Evolutionary conservation across 2,113 vertebrate genomes (phyloP).

Genomic region (Gallinago paraguaiae): DNA sequence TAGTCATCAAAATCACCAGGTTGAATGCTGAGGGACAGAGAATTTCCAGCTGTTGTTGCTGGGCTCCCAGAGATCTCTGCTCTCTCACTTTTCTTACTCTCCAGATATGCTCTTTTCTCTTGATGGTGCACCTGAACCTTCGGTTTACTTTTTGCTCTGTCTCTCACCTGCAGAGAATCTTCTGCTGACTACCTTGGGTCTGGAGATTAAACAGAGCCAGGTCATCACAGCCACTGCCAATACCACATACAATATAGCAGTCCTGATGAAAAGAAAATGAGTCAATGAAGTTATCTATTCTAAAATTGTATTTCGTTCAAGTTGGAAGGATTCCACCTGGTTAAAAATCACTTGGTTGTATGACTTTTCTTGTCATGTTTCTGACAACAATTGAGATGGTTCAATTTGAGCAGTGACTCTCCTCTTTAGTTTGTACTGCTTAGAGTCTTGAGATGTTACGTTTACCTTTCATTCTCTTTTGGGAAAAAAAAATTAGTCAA

Average conservation of each 20-base stretch:
- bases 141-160: neutral
- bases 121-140: neutral
- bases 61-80: neutral
- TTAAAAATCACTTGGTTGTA: neutral
- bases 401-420: neutral
- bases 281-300: neutral
- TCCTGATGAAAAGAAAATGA: neutral
- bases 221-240: neutral
- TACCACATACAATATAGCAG: neutral
- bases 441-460: neutral
- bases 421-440: neutral
- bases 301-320: neutral
- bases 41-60: neutral
- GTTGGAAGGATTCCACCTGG: neutral
- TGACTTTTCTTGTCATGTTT: neutral
- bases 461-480: neutral
- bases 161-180: neutral
- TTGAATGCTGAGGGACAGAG: neutral
- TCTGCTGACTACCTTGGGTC: neutral
- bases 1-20: too few species aligned
- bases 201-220: neutral
- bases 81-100: neutral
- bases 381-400: neutral
- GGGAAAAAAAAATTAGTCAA: neutral
- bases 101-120: neutral